Conservation (phyloP, 2,888 invertebrate genomes). For the Ochropacha duplaris region DNA sequence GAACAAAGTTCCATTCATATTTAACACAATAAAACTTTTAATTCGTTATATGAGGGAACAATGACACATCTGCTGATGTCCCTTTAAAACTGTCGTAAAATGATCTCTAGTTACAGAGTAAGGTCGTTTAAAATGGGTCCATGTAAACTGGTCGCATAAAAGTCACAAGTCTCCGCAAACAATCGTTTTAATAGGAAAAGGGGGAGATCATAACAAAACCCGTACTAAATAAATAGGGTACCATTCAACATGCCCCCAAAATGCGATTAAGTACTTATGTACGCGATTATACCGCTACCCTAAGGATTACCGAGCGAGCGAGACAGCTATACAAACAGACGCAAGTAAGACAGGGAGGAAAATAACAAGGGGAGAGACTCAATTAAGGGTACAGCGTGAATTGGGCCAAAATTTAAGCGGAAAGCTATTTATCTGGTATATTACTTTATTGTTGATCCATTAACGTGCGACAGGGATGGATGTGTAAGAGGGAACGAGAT, state of each 20-base stretch:
- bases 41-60: conserved; percentile 40
- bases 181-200: conserved; percentile 68
- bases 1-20: conserved; percentile 37
- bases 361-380: conserved; percentile 66
- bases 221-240: conserved; percentile 76
- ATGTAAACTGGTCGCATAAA: conserved; percentile 51
- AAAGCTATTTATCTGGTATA: conserved; percentile 77
- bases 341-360: conserved; percentile 43
- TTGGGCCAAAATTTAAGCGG: conserved; percentile 80
- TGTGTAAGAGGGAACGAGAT: conserved; percentile 33
- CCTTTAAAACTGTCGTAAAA: conserved; percentile 41
- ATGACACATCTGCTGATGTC: conserved; percentile 54
- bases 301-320: conserved; percentile 50
- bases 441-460: conserved; percentile 82
- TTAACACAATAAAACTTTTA: conserved; percentile 61
- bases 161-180: conserved; percentile 71
- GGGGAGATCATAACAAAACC: conserved; percentile 47
- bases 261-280: conserved; percentile 82
- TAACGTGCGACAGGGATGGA: conserved; percentile 62
- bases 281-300: conserved; percentile 71
- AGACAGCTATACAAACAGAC: conserved; percentile 34
- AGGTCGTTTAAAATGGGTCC: conserved; percentile 37
- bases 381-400: conserved; percentile 77
- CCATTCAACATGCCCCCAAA: conserved; percentile 65
- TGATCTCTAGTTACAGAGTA: conserved; percentile 34